A percentile compares a stretch with the other conserved stretches of the same genome.
phyloP scores from a whole-genome alignment of 2,797 vertebrate species.

The Moxostoma hubbsi region DNA sequence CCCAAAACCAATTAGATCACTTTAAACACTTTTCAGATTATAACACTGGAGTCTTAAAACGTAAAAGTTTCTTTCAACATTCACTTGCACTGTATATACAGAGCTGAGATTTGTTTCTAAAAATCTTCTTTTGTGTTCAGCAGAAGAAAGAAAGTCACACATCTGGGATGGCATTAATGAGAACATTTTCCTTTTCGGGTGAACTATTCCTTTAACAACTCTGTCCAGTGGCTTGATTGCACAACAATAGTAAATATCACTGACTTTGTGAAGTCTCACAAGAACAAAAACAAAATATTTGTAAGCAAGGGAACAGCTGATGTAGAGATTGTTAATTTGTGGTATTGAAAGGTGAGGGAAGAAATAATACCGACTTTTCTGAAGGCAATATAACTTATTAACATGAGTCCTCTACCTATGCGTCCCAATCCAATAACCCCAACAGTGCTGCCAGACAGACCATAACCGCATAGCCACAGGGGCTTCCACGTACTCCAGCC shows the following conservation, averaged over 20 bases:
- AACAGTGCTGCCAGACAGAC: constrained; percentile 88
- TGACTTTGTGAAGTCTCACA: neutral
- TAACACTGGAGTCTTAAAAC: too few species aligned
- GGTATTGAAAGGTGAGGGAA: neutral
- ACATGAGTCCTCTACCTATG: constrained; percentile 79
- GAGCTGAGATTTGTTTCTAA: too few species aligned
- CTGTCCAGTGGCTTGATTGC: neutral
- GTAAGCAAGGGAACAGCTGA: constrained; percentile 13
- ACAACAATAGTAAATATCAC: neutral
- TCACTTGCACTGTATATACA: too few species aligned
- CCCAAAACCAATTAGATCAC: too few species aligned
- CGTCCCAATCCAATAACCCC: constrained; percentile 93
- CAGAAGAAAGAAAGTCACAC: too few species aligned
- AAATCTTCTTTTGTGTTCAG: too few species aligned
- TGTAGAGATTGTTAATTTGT: constrained; percentile 8
- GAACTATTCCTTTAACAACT: neutral
- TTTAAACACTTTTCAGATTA: too few species aligned
- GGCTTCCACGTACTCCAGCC: constrained; percentile 95
- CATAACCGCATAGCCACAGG: constrained; percentile 95
- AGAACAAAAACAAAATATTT: neutral
- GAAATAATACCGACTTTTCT: neutral
- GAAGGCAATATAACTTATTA: neutral
- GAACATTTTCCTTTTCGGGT: too few species aligned
- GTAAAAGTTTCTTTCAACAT: too few species aligned
- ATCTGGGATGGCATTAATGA: too few species aligned